Base-by-base conservation (phyloP, 2,797 vertebrate genomes). In the Acipenser oxyrinchus region DNA sequence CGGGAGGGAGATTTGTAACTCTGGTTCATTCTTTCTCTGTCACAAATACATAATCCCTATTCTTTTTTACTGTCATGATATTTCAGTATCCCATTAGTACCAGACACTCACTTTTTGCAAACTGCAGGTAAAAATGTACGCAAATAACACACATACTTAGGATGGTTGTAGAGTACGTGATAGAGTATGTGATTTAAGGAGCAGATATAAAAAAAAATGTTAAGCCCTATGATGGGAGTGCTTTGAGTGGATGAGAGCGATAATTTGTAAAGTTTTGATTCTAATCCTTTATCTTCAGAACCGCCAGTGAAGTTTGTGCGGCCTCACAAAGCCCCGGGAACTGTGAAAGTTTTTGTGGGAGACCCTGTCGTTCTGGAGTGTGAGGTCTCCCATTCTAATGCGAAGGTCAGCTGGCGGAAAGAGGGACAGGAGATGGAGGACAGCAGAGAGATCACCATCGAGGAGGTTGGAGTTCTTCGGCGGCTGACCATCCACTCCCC, bases 241-340 rank as follows among this genome's bases (percentile, higher is more conserved):
- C 4, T 9, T 10, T 60, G 59, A 15, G 10, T 4, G 57, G 15
- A 58, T 12, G 57, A 37, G 37, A 37, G 37, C 37, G 37, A 37
- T 37, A 37, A 37, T 5, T 18, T 18, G 18, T 18, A 18, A 18
- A 18, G 18, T 58, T 11, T 6, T 58, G 15, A 58, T 13, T 6
- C 0, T 8, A 18, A 62, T 12, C 57, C 23, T 66, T 59, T 62
- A 61, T 65, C 57, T 70, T 55, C 80, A 99, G 96, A 97, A 70
- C 87, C 91, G 8, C 93, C 93, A 0, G 93, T 98, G 73, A 89
- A 88, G 77, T 95, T 98, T 73, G 62, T 91, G 72, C 93, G 77
- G 65, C 88, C 84, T 74, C 90, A 73, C 63, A 87, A 87, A 82
- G 89, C 77, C 81, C 86, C 87, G 0, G 82, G 88, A 6, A 78